A percentile compares a stretch with the other conserved stretches of the same genome.
Evolutionary conservation across 2,113 vertebrate genomes (phyloP).

Genomic region (Centropus bengalensis): DNA sequence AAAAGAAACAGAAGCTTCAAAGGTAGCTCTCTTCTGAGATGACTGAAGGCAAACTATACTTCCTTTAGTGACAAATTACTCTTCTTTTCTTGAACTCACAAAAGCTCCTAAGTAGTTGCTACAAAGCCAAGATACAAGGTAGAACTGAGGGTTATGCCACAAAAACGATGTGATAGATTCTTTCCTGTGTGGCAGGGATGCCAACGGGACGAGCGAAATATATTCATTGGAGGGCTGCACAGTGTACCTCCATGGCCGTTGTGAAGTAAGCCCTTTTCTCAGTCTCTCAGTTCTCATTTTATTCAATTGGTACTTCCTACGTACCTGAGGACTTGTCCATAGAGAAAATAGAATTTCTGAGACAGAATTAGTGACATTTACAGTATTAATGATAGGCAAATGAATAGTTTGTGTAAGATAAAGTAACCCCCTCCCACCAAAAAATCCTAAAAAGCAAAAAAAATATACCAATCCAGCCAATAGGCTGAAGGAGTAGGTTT

Average conservation of each 20-base stretch:
- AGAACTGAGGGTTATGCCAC: background rate
- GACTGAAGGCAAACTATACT: conserved; percentile 5
- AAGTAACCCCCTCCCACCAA: background rate
- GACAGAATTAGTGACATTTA: background rate
- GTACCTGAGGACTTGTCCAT: background rate
- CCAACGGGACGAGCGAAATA: background rate
- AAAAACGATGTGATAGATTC: accelerated
- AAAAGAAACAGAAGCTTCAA: conserved; percentile 54
- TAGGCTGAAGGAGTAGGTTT: background rate
- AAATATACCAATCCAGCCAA: background rate
- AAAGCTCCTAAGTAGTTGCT: background rate
- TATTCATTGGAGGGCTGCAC: background rate
- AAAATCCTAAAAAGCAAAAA: background rate
- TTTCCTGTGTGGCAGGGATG: background rate
- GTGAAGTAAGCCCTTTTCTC: background rate
- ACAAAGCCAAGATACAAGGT: background rate
- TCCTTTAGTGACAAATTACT: conserved; percentile 37
- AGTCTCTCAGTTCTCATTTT: background rate
- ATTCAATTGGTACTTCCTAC: background rate
- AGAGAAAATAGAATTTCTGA: background rate
- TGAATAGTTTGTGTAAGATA: background rate
- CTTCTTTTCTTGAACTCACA: background rate
- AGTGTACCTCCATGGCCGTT: background rate
- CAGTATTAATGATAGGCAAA: background rate
- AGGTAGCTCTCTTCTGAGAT: conserved; percentile 15